Conservation (phyloP, 2,797 vertebrate species). For the Crocodylus rhombifer region DNA sequence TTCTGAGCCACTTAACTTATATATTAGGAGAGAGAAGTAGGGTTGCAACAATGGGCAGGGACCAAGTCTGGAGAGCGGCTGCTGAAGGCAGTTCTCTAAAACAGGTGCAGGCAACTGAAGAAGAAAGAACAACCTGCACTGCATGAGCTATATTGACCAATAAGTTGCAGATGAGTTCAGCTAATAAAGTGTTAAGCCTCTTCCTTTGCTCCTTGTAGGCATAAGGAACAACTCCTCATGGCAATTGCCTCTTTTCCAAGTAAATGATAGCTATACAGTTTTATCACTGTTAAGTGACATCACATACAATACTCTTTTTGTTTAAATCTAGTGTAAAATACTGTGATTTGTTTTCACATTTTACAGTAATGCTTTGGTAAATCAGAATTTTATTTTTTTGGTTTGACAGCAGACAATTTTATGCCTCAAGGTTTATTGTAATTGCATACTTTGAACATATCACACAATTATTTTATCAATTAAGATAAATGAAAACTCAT, state of each 20-base stretch:
- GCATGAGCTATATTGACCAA: background rate
- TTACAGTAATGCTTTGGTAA: background rate
- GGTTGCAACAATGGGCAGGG: background rate
- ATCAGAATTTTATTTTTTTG: background rate
- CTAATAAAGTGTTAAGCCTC: background rate
- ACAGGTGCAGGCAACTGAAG: background rate
- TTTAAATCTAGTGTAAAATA: background rate
- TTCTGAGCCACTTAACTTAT: background rate
- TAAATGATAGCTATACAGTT: background rate
- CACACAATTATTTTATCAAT: background rate
- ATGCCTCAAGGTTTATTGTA: background rate
- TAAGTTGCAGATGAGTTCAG: background rate
- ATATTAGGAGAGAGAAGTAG: background rate
- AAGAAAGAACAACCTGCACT: background rate
- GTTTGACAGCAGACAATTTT: background rate
- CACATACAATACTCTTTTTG: accelerated
- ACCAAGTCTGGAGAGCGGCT: background rate
- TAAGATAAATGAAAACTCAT: background rate
- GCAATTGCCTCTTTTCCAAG: background rate
- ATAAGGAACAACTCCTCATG: accelerated
- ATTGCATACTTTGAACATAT: background rate
- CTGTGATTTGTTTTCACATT: background rate
- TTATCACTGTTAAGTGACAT: background rate
- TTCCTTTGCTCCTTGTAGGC: background rate
- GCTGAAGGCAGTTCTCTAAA: background rate